Evolutionary conservation across 2,113 vertebrate species (phyloP).

Genomic region (Leucopsar rothschildi): DNA sequence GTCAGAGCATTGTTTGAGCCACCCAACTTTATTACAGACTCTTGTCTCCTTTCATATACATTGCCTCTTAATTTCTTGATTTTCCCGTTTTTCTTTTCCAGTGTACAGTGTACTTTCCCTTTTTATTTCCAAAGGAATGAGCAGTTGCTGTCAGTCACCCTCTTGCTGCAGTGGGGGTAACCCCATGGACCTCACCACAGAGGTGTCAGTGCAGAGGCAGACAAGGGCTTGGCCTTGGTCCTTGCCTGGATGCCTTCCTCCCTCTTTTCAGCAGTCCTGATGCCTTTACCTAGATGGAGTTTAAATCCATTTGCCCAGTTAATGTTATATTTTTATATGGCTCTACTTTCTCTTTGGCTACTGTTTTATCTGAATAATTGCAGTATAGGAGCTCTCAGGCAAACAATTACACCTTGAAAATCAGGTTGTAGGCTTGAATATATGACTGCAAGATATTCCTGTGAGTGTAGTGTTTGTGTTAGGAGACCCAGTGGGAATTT

Average conservation of each 20-base stretch:
- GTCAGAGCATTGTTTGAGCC: neutral
- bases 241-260: neutral
- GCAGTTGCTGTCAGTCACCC: accelerated
- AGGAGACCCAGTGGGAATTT: neutral
- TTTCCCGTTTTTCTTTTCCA: neutral
- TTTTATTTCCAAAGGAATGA: neutral
- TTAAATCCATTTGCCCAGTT: neutral
- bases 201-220: neutral
- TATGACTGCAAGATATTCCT: neutral
- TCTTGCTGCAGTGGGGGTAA: neutral
- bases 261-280: neutral
- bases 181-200: neutral
- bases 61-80: neutral
- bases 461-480: neutral
- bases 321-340: neutral
- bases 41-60: neutral
- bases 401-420: neutral
- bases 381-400: neutral
- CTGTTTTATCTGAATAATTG: neutral
- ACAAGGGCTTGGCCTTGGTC: neutral
- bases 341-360: neutral
- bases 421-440: neutral
- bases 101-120: neutral
- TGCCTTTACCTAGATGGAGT: neutral
- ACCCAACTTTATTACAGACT: neutral